A percentile compares a stretch with the other conserved stretches of the same genome.
Conservation (phyloP, 2,797 vertebrate species). For the Chloroceryle amazona region DNA sequence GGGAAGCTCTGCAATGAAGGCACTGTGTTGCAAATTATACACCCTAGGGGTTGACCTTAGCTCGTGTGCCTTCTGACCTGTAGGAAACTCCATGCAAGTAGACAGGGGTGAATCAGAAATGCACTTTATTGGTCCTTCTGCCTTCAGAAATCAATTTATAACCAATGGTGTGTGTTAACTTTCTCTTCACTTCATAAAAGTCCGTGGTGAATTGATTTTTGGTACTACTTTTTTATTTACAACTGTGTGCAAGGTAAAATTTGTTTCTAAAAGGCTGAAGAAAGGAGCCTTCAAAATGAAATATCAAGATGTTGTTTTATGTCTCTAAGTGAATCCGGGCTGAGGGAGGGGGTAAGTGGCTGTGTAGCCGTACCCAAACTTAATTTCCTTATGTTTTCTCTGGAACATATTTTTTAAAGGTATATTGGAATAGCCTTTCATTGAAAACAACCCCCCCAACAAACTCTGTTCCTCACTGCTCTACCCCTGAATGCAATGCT, state of each 20-base stretch:
- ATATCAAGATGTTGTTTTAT: constrained; percentile 51
- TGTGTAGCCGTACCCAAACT: constrained; percentile 8
- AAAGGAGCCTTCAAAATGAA: constrained; percentile 65
- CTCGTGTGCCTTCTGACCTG: constrained; percentile 72
- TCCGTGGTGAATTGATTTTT: constrained; percentile 11
- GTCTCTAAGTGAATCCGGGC: constrained; percentile 56
- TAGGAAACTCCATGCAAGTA: constrained; percentile 15
- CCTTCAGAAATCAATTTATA: constrained; percentile 68
- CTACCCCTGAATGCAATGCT: neutral
- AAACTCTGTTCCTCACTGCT: fast-evolving
- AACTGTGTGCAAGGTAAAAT: neutral
- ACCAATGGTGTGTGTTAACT: neutral
- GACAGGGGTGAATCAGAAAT: constrained; percentile 62
- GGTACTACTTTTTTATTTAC: constrained; percentile 1
- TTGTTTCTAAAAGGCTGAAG: constrained; percentile 27
- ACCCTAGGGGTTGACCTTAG: constrained; percentile 72
- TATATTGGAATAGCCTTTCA: neutral
- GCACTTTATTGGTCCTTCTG: constrained; percentile 37
- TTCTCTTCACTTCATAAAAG: neutral
- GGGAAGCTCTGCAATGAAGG: constrained; percentile 73
- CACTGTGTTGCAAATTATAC: constrained; percentile 74
- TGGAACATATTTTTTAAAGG: constrained; percentile 50
- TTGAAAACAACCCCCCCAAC: neutral
- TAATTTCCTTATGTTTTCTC: constrained; percentile 53
- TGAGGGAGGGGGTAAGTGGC: neutral